Percentiles rank a stretch among this genome's conserved stretches.
phyloP scores from a whole-genome alignment of 2,113 vertebrate genomes.

The Pyrgilauda ruficollis region DNA sequence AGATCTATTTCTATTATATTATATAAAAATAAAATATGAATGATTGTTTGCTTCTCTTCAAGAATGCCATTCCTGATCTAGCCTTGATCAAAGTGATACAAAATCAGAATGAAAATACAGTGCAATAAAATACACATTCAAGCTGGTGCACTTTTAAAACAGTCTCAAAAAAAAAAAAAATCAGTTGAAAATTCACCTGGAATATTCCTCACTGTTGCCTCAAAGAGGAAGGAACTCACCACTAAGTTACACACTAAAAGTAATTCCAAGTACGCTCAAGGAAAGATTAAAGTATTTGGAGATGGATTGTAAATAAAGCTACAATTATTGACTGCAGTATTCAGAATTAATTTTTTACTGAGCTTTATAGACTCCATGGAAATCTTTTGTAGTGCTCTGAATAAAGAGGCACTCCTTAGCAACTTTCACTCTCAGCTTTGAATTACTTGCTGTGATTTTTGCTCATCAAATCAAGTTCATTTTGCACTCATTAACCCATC shows the following conservation, averaged over 20 bases:
- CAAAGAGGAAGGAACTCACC: not conserved
- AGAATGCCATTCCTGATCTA: not conserved
- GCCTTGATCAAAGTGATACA: constrained; percentile 1
- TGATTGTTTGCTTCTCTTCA: not conserved
- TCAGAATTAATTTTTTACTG: not conserved
- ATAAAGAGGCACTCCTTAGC: not conserved
- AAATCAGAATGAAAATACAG: not conserved
- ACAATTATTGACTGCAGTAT: not conserved
- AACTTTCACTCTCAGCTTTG: not conserved
- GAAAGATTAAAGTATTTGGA: not conserved
- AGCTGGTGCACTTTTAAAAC: not conserved
- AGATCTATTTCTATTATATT: not conserved
- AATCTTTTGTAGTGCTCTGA: not conserved
- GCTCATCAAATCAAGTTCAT: not conserved
- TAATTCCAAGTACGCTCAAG: not conserved
- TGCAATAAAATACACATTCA: constrained; percentile 1
- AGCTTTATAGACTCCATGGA: not conserved
- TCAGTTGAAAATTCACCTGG: not conserved
- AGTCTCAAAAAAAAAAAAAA: not conserved
- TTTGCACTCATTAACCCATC: not conserved
- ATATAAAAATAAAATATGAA: not conserved
- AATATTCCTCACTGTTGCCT: not conserved
- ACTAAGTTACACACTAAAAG: not conserved
- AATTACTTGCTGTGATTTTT: accelerated
- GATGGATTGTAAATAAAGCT: not conserved